Base-by-base conservation (phyloP, 2,113 vertebrate species). In the Holacanthus passer region DNA sequence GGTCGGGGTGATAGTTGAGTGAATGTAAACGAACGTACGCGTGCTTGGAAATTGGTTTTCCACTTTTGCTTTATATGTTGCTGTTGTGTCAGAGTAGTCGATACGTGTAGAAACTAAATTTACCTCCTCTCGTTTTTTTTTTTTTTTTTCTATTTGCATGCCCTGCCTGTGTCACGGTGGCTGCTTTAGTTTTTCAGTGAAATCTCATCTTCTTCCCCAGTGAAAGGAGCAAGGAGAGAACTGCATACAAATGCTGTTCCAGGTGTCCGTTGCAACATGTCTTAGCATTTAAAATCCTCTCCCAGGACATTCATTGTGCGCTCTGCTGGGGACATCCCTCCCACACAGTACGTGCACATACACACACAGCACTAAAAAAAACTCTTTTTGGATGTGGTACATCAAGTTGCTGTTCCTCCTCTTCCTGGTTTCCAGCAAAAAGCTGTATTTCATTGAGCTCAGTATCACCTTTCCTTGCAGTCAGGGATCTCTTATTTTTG, bases 221-320 rank as follows among this genome's bases (percentile, higher is more conserved):
- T 64, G 69, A 81, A 68, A 82, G 24, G 43, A 77, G 17, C 70
- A 32, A n/a, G 20, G 16, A 64, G 50, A 69, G 69, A 79, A 73
- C 48, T 47, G 67, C 69, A 84, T 81, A 76, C 66, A 85, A 85
- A 89, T 60, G 71, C 64, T 70, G 20, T 50, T 68, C 41, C 58
- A 64, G 72, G 77, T 74, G 81, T 84, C 55, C 17, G 20, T 45
- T 55, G 73, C 52, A 80, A 63, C 66, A 74, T 41, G 64, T 45
- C 53, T 41, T 14, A 31, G 66, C 62, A n/a, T 69, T 67, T 52
- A 43, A 35, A 48, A 65, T 35, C 67, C 47, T 66, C 55, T 67
- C 39, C 29, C 45, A 52, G 56, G 77, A 76, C 59, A 41, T 52
- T 59, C 22, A 27, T 13, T 45, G 37, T 60, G 52, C 7, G 24